Evolutionary conservation across 2,888 invertebrate genomes (phyloP).

Genomic region (Girardia tigrina): DNA sequence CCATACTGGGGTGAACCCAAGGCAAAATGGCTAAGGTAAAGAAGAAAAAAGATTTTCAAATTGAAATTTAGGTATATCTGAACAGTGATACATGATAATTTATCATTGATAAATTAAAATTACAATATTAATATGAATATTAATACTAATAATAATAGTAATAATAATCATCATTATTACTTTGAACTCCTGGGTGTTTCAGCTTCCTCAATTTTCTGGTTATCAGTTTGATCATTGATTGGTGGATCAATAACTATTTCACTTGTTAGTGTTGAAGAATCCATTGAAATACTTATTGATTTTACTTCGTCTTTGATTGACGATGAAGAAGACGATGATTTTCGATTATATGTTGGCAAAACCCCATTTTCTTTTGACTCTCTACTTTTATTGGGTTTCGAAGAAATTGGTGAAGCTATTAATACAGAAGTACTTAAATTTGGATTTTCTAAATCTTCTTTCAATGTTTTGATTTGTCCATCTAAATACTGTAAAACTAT

Average conservation of each 20-base stretch:
- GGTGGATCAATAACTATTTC: not conserved
- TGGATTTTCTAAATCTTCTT: not conserved
- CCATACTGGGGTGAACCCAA: too few species aligned
- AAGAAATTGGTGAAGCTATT: not conserved
- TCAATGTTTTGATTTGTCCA: not conserved
- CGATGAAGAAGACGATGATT: not conserved
- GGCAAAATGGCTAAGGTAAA: too few species aligned
- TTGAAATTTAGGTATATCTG: too few species aligned
- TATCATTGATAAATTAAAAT: too few species aligned
- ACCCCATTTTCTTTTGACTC: not conserved
- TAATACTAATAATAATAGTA: too few species aligned
- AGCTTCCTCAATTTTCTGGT: not conserved
- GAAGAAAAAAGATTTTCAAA: too few species aligned
- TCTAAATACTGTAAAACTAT: not conserved
- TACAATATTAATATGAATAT: too few species aligned
- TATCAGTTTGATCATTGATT: not conserved
- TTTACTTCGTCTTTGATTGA: not conserved
- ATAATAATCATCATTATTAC: too few species aligned
- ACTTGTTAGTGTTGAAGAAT: not conserved
- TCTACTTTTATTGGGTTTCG: not conserved
- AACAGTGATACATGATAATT: too few species aligned
- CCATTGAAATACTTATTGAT: not conserved
- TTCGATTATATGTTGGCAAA: not conserved
- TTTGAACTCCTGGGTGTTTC: not conserved
- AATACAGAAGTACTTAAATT: not conserved